Evolutionary conservation across 2,113 vertebrate species (phyloP).

Genomic region (Oophaga pumilio): DNA sequence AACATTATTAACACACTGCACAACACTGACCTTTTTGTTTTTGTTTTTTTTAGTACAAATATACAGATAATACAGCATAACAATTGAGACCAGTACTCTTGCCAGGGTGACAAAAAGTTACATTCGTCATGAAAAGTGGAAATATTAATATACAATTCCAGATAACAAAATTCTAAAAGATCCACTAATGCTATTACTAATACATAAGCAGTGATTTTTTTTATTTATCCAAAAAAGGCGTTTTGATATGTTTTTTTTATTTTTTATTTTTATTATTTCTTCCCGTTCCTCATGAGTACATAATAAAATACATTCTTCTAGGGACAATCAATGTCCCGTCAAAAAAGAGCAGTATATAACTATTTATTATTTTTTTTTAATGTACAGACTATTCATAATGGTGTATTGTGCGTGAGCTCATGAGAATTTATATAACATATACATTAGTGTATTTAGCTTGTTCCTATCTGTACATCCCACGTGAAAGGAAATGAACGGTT

Average conservation of each 20-base stretch:
- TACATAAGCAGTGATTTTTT: slow-evolving; percentile 64
- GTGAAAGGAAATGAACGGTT: slow-evolving; percentile 82
- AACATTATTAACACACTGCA: slow-evolving; percentile 61
- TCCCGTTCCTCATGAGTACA: slow-evolving; percentile 57
- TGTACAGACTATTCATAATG: slow-evolving; percentile 70
- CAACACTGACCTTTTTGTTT: slow-evolving; percentile 55
- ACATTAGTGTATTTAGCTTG: slow-evolving; percentile 71
- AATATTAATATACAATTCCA: slow-evolving; percentile 61
- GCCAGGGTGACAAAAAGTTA: slow-evolving; percentile 64
- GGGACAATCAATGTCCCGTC: slow-evolving; percentile 63
- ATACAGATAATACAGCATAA: slow-evolving; percentile 69
- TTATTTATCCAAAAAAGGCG: slow-evolving; percentile 63
- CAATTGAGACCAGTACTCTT: slow-evolving; percentile 79
- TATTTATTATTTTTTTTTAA: slow-evolving; percentile 67
- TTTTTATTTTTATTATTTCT: slow-evolving; percentile 34
- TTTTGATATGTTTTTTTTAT: slow-evolving; percentile 63
- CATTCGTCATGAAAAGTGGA: slow-evolving; percentile 62
- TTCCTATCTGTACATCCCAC: slow-evolving; percentile 62
- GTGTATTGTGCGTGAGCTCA: slow-evolving; percentile 68
- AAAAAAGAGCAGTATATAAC: slow-evolving; percentile 61
- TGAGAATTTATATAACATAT: slow-evolving; percentile 68
- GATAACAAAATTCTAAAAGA: slow-evolving; percentile 58
- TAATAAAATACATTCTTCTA: slow-evolving; percentile 60
- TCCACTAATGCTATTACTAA: slow-evolving; percentile 66
- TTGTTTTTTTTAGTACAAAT: slow-evolving; percentile 61